Conservation (phyloP, 2,113 vertebrate species). For the Onychostoma macrolepis region DNA sequence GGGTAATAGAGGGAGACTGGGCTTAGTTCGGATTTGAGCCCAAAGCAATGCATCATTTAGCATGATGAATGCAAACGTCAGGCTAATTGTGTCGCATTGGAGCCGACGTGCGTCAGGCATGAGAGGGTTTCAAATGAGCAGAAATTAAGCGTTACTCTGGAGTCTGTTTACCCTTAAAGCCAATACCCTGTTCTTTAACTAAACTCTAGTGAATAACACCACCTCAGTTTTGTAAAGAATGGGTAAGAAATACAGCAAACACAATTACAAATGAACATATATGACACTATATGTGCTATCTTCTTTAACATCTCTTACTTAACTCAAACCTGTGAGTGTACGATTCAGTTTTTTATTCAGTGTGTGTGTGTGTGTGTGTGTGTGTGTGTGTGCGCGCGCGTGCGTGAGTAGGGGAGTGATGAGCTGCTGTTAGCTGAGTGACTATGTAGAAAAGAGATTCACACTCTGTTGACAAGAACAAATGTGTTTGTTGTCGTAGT, state of each 20-base stretch:
- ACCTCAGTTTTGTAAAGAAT: background rate
- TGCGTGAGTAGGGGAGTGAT: background rate
- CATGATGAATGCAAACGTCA: conserved; percentile 31
- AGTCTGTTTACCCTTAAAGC: conserved; percentile 25
- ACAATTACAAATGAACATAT: background rate
- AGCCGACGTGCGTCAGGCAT: background rate
- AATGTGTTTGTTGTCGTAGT: conserved; percentile 27
- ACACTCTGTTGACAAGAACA: background rate
- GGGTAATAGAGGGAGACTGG: background rate
- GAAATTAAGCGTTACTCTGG: conserved; percentile 26
- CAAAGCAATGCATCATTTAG: conserved; percentile 40
- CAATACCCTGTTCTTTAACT: conserved; percentile 38
- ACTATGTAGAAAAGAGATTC: conserved; percentile 31
- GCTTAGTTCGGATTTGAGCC: background rate
- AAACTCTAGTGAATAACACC: conserved; percentile 1
- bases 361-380: background rate
- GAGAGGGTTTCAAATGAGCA: conserved; percentile 41
- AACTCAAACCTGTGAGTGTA: background rate
- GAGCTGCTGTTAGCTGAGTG: conserved; percentile 16
- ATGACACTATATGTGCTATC: background rate
- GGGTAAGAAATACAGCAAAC: background rate
- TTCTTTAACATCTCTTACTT: background rate
- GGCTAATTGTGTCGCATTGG: conserved; percentile 31
- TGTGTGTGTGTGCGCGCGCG: background rate
- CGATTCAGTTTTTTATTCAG: background rate